phyloP scores from a whole-genome alignment of 2,888 invertebrate species.

The Exocentrus adspersus region DNA sequence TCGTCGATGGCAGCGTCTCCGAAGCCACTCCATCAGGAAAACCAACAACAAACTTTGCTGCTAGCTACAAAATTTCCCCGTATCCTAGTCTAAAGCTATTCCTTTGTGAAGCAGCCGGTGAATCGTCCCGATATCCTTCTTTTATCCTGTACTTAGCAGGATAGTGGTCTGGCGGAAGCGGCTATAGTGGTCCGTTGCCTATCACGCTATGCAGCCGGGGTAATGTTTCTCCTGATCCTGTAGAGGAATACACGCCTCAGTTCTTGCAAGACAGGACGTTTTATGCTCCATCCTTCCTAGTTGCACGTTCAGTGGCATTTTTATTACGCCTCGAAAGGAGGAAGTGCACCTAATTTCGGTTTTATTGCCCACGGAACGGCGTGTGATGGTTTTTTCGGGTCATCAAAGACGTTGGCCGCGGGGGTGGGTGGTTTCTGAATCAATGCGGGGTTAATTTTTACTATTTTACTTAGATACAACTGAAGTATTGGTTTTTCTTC shows the following conservation, averaged over 20 bases:
- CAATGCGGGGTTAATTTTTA: no score
- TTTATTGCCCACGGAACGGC: background rate
- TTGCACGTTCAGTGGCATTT: constrained; percentile 2
- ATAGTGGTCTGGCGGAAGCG: constrained; percentile 26
- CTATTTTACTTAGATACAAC: no score
- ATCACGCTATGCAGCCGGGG: constrained; percentile 27
- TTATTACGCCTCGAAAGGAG: constrained; percentile 6
- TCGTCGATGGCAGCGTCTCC: background rate
- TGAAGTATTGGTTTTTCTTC: no score
- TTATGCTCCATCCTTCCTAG: constrained; percentile 20
- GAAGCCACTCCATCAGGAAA: no score
- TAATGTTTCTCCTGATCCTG: constrained; percentile 23
- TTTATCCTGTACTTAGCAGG: constrained; percentile 16
- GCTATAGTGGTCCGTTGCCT: constrained; percentile 29
- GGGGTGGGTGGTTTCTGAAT: no score
- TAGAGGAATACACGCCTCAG: constrained; percentile 21
- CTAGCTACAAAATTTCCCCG: no score
- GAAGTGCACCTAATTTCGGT: constrained; percentile 11
- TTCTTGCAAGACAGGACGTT: constrained; percentile 18
- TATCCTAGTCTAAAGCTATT: no score
- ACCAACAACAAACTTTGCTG: no score
- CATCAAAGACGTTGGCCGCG: no score
- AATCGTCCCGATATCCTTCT: background rate
- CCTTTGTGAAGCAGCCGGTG: constrained; percentile 1
- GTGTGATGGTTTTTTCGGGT: background rate